phyloP scores from a whole-genome alignment of 2,113 vertebrate genomes.

The Miniopterus natalensis region DNA sequence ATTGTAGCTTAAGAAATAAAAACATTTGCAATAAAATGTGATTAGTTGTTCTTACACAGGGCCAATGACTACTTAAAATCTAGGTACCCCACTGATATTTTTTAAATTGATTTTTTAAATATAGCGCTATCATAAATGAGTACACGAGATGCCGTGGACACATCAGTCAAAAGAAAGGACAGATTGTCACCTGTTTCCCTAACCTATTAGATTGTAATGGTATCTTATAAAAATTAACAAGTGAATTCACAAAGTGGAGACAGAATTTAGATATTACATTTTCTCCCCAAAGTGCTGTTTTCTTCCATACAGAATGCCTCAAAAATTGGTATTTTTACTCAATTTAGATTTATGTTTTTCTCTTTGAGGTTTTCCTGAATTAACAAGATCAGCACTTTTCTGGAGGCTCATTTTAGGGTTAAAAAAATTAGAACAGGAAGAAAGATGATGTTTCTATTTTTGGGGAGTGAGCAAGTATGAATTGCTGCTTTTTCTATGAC shows the following conservation, averaged over 20 bases:
- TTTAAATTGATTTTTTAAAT: background rate
- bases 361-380: background rate
- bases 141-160: background rate
- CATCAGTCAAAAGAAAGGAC: background rate
- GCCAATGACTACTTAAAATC: background rate
- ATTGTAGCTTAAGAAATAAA: background rate
- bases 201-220: background rate
- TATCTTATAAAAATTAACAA: background rate
- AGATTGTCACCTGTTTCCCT: background rate
- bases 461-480: background rate
- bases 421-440: background rate
- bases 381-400: background rate
- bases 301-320: background rate
- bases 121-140: background rate
- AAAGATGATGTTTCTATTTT: background rate
- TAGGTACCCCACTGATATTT: background rate
- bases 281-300: background rate
- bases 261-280: background rate
- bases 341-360: background rate
- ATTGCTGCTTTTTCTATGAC: background rate
- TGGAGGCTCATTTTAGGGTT: background rate
- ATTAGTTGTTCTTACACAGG: background rate
- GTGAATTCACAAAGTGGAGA: background rate
- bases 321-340: background rate
- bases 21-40: background rate